phyloP scores from a whole-genome alignment of 23 tunicate species.

The Phallusia fumigata region DNA sequence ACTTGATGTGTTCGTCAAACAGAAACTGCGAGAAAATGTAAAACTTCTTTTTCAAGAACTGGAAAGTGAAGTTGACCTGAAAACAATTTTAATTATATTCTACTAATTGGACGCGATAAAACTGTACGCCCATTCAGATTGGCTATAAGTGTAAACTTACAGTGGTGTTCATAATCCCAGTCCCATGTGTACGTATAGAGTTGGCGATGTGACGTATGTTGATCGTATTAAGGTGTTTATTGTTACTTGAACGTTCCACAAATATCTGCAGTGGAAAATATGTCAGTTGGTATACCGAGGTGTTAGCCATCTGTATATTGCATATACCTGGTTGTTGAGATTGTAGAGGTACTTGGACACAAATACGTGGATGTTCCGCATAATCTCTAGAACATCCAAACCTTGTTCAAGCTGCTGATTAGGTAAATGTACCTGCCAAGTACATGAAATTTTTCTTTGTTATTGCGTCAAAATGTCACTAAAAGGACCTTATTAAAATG shows the following conservation, averaged over 20 bases:
- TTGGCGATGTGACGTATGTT: slow-evolving; percentile 91
- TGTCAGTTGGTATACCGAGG: not conserved
- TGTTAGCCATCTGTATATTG: not conserved
- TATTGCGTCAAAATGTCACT: too few relatives aligned
- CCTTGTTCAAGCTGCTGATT: slow-evolving; percentile 95
- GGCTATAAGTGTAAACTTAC: slow-evolving; percentile 45
- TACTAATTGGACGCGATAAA: too few relatives aligned
- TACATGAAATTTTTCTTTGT: too few relatives aligned
- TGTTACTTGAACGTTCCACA: slow-evolving; percentile 89
- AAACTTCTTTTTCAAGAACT: slow-evolving; percentile 84
- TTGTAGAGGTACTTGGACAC: slow-evolving; percentile 86
- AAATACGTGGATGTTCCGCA: slow-evolving; percentile 93
- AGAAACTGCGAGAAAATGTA: slow-evolving; percentile 89
- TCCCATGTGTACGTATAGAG: slow-evolving; percentile 94
- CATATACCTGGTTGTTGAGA: slow-evolving; percentile 80
- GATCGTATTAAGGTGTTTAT: slow-evolving; percentile 94
- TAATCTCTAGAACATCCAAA: slow-evolving; percentile 85
- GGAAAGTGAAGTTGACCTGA: slow-evolving; percentile 88
- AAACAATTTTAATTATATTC: not conserved
- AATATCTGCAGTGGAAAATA: slow-evolving; percentile 50
- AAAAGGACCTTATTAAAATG: too few relatives aligned
- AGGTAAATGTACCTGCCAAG: slow-evolving; percentile 78
- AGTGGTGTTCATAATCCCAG: slow-evolving; percentile 96
- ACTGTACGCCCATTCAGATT: too few relatives aligned
- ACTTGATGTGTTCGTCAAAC: slow-evolving; percentile 91